Evolutionary conservation across 64 coral and sea anemone species (phyloP), one percentile per base, ranked within the genome.

Genomic region (Pocillopora damicornis): DNA sequence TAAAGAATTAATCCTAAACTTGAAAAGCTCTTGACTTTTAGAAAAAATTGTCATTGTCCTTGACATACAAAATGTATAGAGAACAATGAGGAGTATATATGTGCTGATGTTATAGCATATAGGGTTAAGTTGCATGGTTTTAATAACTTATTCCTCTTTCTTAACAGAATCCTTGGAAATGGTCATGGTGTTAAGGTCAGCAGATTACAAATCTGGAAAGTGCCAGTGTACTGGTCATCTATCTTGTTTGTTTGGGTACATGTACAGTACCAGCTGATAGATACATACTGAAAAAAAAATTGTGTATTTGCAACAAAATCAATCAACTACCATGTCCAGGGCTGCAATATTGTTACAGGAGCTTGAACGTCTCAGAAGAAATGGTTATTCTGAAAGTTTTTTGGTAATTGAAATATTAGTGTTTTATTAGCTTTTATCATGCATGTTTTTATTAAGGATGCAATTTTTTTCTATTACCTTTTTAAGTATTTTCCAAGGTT

Each of bases 321-420:
- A 15, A 22, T 18, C 34, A 18, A 37, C 75, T 77, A 20, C 37
- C 11, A n/a, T 83, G 60, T 58, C 81, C 26, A n/a, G 11, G 71
- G 64, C 81, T 58, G 22, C 65, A 17, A 11, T 4, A 42, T 37
- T 85, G 36, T 85, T 85, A 72, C 81, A 85, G 13, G 64, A 85
- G 58, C n/a, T 85, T 16, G 65, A 85, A 12, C 11, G 38, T 9
- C 66, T 51, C 12, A 85, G 22, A 35, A 2, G 15, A 30, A 59
- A 26, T 85, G 81, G 81, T 11, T 42, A 58, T 11, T 25, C 79
- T 26, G 35, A 90, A 90, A 90, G 37, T n/a, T 83, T 74, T 75
- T 30, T 90, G 88, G 88, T 90, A 15, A 80, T 76, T 60, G 79
- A 11, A 58, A 26, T 26, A 74, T 12, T 20, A 74, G n/a, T 38